Conservation (phyloP, 2,888 invertebrate species). For the Ormyrus labotus region DNA sequence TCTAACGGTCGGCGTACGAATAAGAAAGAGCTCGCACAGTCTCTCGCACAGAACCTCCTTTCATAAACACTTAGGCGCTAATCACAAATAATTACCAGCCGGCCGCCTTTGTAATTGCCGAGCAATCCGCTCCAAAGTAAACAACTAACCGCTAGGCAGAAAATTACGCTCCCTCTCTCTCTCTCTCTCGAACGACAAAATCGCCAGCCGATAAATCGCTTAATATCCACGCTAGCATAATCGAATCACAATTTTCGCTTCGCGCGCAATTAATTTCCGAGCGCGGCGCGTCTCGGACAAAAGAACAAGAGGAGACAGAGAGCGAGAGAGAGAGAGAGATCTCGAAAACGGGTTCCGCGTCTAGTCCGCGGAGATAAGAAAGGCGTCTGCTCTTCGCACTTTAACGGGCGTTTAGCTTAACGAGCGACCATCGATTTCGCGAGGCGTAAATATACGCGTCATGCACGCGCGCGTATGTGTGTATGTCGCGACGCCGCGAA, state of each 20-base stretch:
- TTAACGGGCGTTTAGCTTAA: conserved; percentile 43
- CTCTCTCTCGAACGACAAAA: background rate
- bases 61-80: conserved; percentile 2
- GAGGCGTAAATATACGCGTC: background rate
- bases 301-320: background rate
- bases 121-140: conserved; percentile 15
- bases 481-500: conserved; percentile 26
- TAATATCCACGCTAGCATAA: background rate
- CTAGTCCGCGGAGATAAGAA: conserved; percentile 4
- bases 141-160: conserved; percentile 2
- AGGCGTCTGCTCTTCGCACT: conserved; percentile 25
- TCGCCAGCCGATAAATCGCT: conserved; percentile 3
- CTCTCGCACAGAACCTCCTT: no score
- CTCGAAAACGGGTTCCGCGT: no score
- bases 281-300: background rate
- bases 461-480: background rate
- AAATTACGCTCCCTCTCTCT: background rate
- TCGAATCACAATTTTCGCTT: no score
- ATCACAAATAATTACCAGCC: conserved; percentile 37
- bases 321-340: background rate
- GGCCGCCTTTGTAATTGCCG: conserved; percentile 21
- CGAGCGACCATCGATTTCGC: conserved; percentile 36
- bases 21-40: no score
- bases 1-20: no score
- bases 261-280: background rate